A percentile compares a stretch with the other conserved stretches of the same genome.
These are phyloP conservation scores for Anolis carolinensis DNA, from an alignment of 2,113 vertebrate genomes.

Conservation along the genomic window DNA sequence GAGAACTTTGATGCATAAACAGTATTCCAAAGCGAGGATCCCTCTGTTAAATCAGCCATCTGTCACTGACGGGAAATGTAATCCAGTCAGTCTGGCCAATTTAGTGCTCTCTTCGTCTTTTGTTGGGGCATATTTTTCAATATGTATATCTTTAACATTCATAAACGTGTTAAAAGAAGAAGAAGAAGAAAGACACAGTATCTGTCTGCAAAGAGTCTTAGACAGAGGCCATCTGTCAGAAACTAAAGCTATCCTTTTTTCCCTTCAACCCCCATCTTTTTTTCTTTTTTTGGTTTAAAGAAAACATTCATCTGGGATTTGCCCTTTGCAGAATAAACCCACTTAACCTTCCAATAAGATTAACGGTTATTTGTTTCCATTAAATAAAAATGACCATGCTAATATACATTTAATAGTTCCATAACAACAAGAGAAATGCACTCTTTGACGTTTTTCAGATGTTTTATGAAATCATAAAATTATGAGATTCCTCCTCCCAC, in stretches of 20 bases:
- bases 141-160: conserved; percentile 82
- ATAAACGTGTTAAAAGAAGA: conserved; percentile 77
- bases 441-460: conserved; percentile 49
- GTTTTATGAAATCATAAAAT: conserved; percentile 56
- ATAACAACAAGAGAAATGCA: conserved; percentile 63
- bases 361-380: conserved; percentile 85
- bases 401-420: conserved; percentile 80
- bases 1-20: conserved; percentile 62
- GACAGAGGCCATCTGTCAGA: conserved; percentile 85
- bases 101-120: conserved; percentile 70
- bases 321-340: conserved; percentile 80
- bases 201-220: conserved; percentile 76
- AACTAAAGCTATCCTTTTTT: conserved; percentile 63
- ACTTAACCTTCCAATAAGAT: conserved; percentile 86
- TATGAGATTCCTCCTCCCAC: neutral
- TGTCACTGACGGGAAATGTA: conserved; percentile 79
- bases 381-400: conserved; percentile 83
- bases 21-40: conserved; percentile 69
- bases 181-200: conserved; percentile 71
- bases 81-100: conserved; percentile 73
- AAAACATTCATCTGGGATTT: conserved; percentile 82
- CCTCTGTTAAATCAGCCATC: conserved; percentile 78
- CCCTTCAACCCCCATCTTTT: neutral
- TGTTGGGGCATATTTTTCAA: conserved; percentile 75
- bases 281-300: conserved; percentile 70